These are phyloP conservation scores for Phenacoccus solenopsis DNA, from an alignment of 1,140 invertebrate species.

Conservation along the genomic window DNA sequence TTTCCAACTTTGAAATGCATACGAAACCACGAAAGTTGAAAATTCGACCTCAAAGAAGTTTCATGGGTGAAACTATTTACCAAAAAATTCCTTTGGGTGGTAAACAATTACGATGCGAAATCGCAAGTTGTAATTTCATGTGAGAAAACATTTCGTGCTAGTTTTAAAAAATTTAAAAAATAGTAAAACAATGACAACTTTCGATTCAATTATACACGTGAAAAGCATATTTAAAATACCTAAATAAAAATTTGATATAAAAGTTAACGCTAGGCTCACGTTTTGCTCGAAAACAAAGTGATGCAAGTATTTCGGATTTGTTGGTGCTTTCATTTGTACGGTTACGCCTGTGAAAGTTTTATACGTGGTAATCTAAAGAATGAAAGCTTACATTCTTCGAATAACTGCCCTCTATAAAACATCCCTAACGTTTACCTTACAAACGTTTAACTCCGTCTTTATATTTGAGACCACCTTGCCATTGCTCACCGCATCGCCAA, in stretches of 20 bases:
- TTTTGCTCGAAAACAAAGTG: background rate
- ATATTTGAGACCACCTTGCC: background rate
- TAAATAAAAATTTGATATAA: background rate
- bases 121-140: no score
- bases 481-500: no score
- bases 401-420: conserved; percentile 1
- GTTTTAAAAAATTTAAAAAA: no score
- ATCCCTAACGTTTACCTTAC: background rate
- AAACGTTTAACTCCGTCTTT: background rate
- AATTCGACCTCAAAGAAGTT: no score
- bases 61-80: no score
- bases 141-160: no score
- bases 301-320: background rate
- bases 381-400: conserved; percentile 1
- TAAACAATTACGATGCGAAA: no score
- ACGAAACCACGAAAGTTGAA: no score
- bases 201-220: background rate
- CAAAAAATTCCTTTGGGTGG: no score
- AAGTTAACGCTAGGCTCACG: background rate
- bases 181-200: background rate
- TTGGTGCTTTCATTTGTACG: background rate
- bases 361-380: conserved; percentile 2
- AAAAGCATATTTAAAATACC: background rate
- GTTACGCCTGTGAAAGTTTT: background rate
- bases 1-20: no score